These are phyloP conservation scores for Actenoides lindsayi DNA, from an alignment of 2,113 vertebrate species.

Conservation along the genomic window DNA sequence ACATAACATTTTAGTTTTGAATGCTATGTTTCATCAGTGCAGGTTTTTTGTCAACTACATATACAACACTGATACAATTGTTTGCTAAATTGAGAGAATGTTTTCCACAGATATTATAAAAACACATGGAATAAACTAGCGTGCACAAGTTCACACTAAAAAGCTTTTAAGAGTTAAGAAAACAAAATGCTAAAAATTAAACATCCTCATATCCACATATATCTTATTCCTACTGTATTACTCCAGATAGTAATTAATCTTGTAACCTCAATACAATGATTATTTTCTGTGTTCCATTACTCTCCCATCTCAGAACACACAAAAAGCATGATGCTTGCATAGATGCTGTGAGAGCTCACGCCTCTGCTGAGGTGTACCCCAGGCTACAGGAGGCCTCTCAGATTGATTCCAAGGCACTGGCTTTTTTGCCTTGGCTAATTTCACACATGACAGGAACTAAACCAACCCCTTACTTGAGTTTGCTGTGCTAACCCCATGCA, in stretches of 20 bases:
- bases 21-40: neutral
- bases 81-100: neutral
- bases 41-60: neutral
- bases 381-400: neutral
- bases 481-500: neutral
- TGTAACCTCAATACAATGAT: fast-evolving
- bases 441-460: neutral
- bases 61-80: neutral
- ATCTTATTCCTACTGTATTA: neutral
- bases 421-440: neutral
- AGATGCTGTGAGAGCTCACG: neutral
- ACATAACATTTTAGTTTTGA: neutral
- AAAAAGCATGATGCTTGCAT: fast-evolving
- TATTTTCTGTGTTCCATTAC: neutral
- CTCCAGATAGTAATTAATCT: neutral
- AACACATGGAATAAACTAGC: neutral
- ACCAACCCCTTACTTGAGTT: fast-evolving
- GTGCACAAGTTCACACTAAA: neutral
- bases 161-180: neutral
- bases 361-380: neutral
- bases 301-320: neutral
- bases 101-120: neutral
- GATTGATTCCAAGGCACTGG: neutral
- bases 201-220: neutral
- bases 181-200: neutral